Base-by-base conservation (phyloP, 64 coral and sea anemone species). In the Porites australiensis region DNA sequence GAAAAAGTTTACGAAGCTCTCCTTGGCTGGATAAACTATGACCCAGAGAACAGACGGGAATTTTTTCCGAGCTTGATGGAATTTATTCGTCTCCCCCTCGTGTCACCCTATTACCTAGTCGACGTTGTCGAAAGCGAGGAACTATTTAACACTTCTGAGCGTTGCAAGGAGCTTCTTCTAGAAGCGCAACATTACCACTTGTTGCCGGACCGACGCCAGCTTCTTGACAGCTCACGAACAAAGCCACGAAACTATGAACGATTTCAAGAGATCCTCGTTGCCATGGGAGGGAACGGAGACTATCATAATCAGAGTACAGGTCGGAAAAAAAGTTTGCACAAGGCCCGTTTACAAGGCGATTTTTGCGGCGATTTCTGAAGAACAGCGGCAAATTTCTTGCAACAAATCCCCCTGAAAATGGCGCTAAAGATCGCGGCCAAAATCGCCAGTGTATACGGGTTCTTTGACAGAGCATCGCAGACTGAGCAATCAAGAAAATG, bases 121-220 rank as follows among this genome's bases (percentile, higher is more conserved):
- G 98, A 99, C 67, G 87, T 96, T 45, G 94, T 99, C 11, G 98
- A 99, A 50, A 93, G 96, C 88, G 98, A 99, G 64, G 94, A 91
- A 88, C 89, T 99, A 2, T 88, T 99, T 3, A 87, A 92, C 46
- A 19, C 86, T 27, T 81, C 94, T 2, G 88, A 91, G 13, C 80
- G 89, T 9, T 99, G 98, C 23, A 90, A 86, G 88, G 92, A 95
- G 55, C 75, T 99, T 9, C 88, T 99, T 43, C 89, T 92, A 45
- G 98, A 99, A 88, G 98, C 98, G n/a, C 98, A 99, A 71, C 94
- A 96, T 77, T 99, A 94, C 87, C 98, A 99, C 53, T 96, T 99
- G 98, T 90, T 99, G 64, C 98, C 98, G 60, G 98, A 99, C 73
- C 79, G 98, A 66, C 88, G 98, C 4, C 78, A 92, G 21, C 79